phyloP scores from a whole-genome alignment of 2,888 invertebrate genomes.

The Cataglyphis altisquamis region DNA sequence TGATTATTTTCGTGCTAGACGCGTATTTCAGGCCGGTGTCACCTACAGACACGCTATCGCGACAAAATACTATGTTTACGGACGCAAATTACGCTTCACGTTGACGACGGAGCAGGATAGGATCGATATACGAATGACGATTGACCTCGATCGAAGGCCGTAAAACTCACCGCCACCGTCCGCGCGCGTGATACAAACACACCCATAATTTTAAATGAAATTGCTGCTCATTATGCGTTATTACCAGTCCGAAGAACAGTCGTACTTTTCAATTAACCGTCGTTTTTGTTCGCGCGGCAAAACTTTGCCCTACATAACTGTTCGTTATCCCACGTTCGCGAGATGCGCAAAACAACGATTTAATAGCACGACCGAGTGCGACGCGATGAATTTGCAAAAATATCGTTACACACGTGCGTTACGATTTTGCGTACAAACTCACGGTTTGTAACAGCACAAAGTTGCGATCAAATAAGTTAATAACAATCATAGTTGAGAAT shows the following conservation, averaged over 20 bases:
- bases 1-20: constrained; percentile 51
- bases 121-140: constrained; percentile 35
- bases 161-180: constrained; percentile 10
- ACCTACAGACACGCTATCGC: constrained; percentile 73
- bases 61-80: constrained; percentile 69
- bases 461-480: constrained; percentile 37
- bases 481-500: constrained; percentile 51
- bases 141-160: constrained; percentile 36
- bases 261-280: constrained; percentile 36
- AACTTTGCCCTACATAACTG: constrained; percentile 1
- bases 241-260: constrained; percentile 21
- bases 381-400: not conserved
- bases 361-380: not conserved
- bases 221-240: constrained; percentile 42
- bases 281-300: constrained; percentile 38
- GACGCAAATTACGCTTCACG: constrained; percentile 46
- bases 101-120: constrained; percentile 14
- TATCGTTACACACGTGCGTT: not conserved
- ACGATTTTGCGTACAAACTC: constrained; percentile 8
- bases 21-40: constrained; percentile 72
- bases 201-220: constrained; percentile 31
- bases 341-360: constrained; percentile 21
- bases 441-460: constrained; percentile 12
- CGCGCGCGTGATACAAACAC: constrained; percentile 11
- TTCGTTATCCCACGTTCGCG: not conserved